Evolutionary conservation across 2,113 vertebrate genomes (phyloP), one percentile per base, ranked within the genome.

Genomic region (Megaleporinus macrocephalus): DNA sequence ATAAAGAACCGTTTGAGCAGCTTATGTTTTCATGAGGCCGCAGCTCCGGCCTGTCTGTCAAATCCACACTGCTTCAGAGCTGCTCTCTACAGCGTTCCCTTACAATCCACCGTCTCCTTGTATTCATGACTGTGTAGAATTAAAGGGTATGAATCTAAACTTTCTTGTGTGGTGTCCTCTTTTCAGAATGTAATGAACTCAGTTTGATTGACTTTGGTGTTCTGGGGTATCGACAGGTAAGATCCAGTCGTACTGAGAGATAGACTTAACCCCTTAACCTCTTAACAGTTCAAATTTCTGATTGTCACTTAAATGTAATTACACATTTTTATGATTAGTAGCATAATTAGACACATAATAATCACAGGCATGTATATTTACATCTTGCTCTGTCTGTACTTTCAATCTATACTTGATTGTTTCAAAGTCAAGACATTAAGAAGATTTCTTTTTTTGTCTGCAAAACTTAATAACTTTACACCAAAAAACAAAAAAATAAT

Each of bases 1-100:
- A 86, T 83, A 85, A 88, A 84, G 81, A 74, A 75, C 76, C 76
- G 77, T 87, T 84, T 87, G 69, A 88, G 80, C 79, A 62, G 81
- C 66, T 81, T 86, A 41, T 86, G 80, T 88, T 85, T 88, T 86
- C 78, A 84, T 29, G 47, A 83, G 41, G 82, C 80, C 30, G 83
- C 73, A 66, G 75, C 86, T 76, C 73, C 76, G 73, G 81, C 77
- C 81, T 84, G 86, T 83, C 83, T 82, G 76, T 87, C 87, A 86
- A 78, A 85, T 69, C 68, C 73, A 44, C 68, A 27, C n/a, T 26
- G 49, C 63, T 79, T 73, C 62, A 44, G 27, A 53, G 22, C 29
- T 29, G 27, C 69, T 24, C 29, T 18, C 57, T 75, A 11, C 30
- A 20, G 12, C 53, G n/a, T 73, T 55, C 20, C 41, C 53, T 55